Evolutionary conservation across 2,113 vertebrate genomes (phyloP), one percentile per base, ranked within the genome.

Genomic region (Festucalex cinctus): DNA sequence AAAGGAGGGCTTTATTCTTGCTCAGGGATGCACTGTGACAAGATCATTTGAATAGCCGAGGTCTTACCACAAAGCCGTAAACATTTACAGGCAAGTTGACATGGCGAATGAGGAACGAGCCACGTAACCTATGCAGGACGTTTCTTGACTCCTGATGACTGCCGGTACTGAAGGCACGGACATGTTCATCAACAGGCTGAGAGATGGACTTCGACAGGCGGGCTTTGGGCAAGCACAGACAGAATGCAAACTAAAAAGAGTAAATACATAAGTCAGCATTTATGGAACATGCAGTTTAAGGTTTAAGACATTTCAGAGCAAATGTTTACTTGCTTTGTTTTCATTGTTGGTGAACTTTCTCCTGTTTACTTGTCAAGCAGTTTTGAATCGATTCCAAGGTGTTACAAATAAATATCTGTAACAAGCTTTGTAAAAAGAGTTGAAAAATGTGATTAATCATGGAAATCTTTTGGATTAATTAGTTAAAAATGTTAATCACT

Each of bases 51-150:
- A 91, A 91, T 91, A 90, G 90, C 83, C 13, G 81, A 81, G 86
- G 87, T 90, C 90, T 91, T 88, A 81, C 83, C 82, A 85, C 84
- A 83, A 79, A 87, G 86, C 84, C 64, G 78, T 92, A 92, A 92
- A 92, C 90, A 89, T 92, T 92, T 92, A 92, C 82, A 65, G 86
- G 81, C 80, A 80, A n/a, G 84, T 90, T 90, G 89, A 91, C 86
- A 86, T 76, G 73, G 85, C 82, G 89, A 90, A 90, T 90, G 86
- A 89, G 85, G 85, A 91, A 91, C 88, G 87, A 90, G 85, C 73
- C 72, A 63, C 46, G 80, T 75, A 85, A 86, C 84, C 83, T 83
- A 78, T 69, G 79, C 70, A 75, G 72, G 85, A 84, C 72, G 82
- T 74, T 60, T 68, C 75, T 79, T 71, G 77, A 79, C 82, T 87